Evolutionary conservation across 2,113 vertebrate genomes (phyloP).

Genomic region (Centropus unirufus): DNA sequence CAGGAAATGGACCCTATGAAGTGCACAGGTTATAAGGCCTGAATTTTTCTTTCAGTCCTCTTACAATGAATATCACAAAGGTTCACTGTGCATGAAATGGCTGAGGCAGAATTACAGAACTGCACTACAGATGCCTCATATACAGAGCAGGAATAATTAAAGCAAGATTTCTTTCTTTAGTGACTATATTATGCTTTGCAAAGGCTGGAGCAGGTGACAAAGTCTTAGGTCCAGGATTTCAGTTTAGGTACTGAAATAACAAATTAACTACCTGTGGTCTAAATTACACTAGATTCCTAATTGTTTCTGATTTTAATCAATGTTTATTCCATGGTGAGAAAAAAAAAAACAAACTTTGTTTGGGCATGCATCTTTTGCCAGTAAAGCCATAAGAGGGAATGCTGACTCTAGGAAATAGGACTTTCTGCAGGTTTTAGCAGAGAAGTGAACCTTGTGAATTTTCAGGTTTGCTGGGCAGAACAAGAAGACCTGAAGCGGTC

Average conservation of each 20-base stretch:
- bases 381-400: conserved; percentile 1
- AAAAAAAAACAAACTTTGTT: neutral
- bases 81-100: neutral
- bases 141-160: neutral
- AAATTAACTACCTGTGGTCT: neutral
- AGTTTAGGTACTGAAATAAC: neutral
- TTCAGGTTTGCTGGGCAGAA: neutral
- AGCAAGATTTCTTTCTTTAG: neutral
- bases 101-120: neutral
- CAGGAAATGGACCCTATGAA: neutral
- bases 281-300: neutral
- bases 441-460: neutral
- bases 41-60: neutral
- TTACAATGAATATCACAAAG: neutral
- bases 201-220: neutral
- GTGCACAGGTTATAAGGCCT: neutral
- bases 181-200: neutral
- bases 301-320: neutral
- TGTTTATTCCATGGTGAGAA: neutral
- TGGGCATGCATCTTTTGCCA: neutral
- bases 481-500: neutral
- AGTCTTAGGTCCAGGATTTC: neutral
- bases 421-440: neutral
- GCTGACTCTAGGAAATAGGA: neutral
- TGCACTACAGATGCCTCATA: neutral